These are phyloP conservation scores for Sarcophaga peregrina DNA, from an alignment of 1,140 invertebrate species.

Conservation along the genomic window DNA sequence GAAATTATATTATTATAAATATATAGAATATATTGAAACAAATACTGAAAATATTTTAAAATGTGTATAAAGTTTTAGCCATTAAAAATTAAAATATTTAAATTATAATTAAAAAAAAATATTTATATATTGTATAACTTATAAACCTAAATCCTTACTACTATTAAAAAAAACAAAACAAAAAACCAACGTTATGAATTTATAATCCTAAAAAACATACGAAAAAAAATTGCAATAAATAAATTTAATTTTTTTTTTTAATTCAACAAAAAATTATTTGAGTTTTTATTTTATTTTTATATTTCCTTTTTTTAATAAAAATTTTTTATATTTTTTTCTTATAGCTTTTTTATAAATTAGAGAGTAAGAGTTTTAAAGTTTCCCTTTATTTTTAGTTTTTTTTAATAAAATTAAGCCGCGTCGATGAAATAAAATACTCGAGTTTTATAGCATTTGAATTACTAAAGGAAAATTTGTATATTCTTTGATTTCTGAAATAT, in stretches of 20 bases:
- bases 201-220: conserved; percentile 46
- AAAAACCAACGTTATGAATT: conserved; percentile 45
- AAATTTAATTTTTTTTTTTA: not conserved
- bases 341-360: not conserved
- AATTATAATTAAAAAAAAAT: conserved; percentile 25
- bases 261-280: not conserved
- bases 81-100: not conserved
- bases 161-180: conserved; percentile 54
- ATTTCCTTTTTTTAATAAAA: not conserved
- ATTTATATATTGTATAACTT: conserved; percentile 32
- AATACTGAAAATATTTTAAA: conserved; percentile 52
- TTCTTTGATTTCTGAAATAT: too few relatives aligned
- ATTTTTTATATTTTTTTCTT: not conserved
- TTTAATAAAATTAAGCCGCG: too few relatives aligned
- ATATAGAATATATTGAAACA: conserved; percentile 12
- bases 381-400: too few relatives aligned
- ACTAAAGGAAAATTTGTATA: too few relatives aligned
- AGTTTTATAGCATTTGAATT: too few relatives aligned
- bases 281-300: not conserved
- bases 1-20: too few relatives aligned
- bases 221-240: conserved; percentile 55
- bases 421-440: too few relatives aligned
- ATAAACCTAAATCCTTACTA: conserved; percentile 50
- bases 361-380: too few relatives aligned
- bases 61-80: conserved; percentile 4